Percentiles rank a stretch among this genome's conserved stretches.
These are phyloP conservation scores for Naso thynnoides DNA, from an alignment of 2,797 vertebrate species.

Conservation along the genomic window DNA sequence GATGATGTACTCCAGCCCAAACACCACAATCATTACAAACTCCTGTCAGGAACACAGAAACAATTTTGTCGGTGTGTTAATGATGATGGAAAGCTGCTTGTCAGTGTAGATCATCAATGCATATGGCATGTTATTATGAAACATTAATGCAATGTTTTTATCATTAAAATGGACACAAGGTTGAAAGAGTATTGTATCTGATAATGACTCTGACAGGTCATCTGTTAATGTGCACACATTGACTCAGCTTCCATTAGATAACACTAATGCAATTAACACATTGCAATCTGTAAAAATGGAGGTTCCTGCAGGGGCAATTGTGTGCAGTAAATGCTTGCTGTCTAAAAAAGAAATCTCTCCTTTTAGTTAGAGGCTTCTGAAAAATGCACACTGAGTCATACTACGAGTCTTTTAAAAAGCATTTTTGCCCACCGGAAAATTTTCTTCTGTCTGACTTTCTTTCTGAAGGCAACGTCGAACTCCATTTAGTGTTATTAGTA, in stretches of 20 bases:
- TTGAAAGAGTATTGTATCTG: neutral
- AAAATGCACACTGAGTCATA: conserved; percentile 5
- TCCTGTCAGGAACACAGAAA: conserved; percentile 83
- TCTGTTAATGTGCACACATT: conserved; percentile 15
- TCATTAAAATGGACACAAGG: conserved; percentile 15
- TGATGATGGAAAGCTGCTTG: neutral
- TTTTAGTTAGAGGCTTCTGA: conserved; percentile 18
- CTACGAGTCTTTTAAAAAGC: conserved; percentile 17
- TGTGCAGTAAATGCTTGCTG: conserved; percentile 22
- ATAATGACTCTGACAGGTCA: conserved; percentile 10
- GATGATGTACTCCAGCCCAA: conserved; percentile 95
- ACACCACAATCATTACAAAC: conserved; percentile 98
- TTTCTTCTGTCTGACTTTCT: neutral
- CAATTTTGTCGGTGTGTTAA: neutral
- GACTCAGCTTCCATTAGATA: conserved; percentile 39
- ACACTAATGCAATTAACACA: conserved; percentile 37
- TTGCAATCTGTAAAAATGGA: conserved; percentile 41
- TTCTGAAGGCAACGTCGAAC: conserved; percentile 16
- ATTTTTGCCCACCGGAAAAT: neutral
- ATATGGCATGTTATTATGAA: neutral
- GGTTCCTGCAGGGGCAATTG: conserved; percentile 21
- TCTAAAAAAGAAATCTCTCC: conserved; percentile 17
- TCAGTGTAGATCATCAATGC: conserved; percentile 2
- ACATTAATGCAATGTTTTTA: conserved; percentile 16
- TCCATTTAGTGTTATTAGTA: conserved; percentile 23